These are phyloP conservation scores for Brenthis hecate DNA, from an alignment of 2,888 invertebrate species.

Conservation along the genomic window DNA sequence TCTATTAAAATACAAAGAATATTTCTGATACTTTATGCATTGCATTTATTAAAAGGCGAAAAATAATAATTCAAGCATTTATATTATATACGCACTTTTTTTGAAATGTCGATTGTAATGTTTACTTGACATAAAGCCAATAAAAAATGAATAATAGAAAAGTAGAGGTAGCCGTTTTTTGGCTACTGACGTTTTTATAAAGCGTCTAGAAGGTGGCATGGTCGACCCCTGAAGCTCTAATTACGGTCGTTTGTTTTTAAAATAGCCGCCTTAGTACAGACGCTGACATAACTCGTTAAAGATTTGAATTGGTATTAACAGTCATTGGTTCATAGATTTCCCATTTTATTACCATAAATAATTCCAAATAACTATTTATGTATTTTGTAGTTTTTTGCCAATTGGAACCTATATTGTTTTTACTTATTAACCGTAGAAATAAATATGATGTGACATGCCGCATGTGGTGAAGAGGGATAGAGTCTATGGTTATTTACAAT, in stretches of 20 bases:
- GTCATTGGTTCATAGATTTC: background rate
- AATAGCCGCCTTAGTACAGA: slow-evolving; percentile 66
- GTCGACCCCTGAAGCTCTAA: slow-evolving; percentile 62
- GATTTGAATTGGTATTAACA: slow-evolving; percentile 32
- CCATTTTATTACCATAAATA: too few relatives aligned
- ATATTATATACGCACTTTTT: background rate
- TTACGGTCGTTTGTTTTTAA: slow-evolving; percentile 78
- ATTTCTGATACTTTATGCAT: too few relatives aligned
- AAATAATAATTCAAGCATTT: too few relatives aligned
- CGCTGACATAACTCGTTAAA: slow-evolving; percentile 47
- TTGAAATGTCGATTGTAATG: background rate
- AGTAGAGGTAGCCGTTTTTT: slow-evolving; percentile 55
- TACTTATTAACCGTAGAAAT: too few relatives aligned
- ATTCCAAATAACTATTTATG: too few relatives aligned
- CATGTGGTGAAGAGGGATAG: too few relatives aligned
- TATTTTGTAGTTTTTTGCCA: too few relatives aligned
- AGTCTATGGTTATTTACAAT: slow-evolving; percentile 9
- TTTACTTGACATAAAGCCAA: slow-evolving; percentile 10
- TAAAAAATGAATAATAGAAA: slow-evolving; percentile 27
- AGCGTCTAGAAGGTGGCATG: slow-evolving; percentile 45
- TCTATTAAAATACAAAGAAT: too few relatives aligned
- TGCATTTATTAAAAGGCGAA: too few relatives aligned
- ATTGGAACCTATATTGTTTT: too few relatives aligned
- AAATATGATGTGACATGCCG: too few relatives aligned
- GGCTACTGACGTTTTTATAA: slow-evolving; percentile 66